Conservation (phyloP, 1,140 invertebrate species). For the Calliopsis andreniformis region DNA sequence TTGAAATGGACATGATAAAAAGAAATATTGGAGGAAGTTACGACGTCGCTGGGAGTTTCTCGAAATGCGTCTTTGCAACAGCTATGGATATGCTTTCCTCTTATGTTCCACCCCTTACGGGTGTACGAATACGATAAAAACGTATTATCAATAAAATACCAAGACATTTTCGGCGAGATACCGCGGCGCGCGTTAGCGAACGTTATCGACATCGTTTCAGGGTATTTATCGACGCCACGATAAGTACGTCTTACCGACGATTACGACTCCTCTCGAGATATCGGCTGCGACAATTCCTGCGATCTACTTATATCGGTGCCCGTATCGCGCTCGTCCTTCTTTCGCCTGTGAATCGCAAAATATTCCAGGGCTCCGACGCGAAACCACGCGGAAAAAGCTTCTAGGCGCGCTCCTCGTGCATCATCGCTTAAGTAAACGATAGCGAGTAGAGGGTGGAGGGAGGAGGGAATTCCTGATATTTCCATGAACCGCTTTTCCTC, state of each 20-base stretch:
- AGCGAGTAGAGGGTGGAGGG: not conserved
- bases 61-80: not conserved
- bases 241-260: conserved; percentile 24
- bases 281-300: not conserved
- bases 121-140: conserved; percentile 43
- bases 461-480: conserved; percentile 2
- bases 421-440: conserved; percentile 13
- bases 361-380: not conserved
- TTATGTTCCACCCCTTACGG: conserved; percentile 31
- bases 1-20: conserved; percentile 32
- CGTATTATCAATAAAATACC: conserved; percentile 57
- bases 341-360: not conserved
- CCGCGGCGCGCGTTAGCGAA: conserved; percentile 27
- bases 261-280: conserved; percentile 31
- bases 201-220: conserved; percentile 44
- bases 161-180: conserved; percentile 28
- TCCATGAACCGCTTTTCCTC: not conserved
- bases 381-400: not conserved
- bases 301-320: not conserved
- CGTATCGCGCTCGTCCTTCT: not conserved
- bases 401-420: not conserved
- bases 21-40: conserved; percentile 54
- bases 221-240: conserved; percentile 38
- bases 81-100: conserved; percentile 10
- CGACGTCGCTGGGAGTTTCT: conserved; percentile 37